Conservation (phyloP, 2,888 invertebrate genomes). For the Poecilobothrus nobilitatus region DNA sequence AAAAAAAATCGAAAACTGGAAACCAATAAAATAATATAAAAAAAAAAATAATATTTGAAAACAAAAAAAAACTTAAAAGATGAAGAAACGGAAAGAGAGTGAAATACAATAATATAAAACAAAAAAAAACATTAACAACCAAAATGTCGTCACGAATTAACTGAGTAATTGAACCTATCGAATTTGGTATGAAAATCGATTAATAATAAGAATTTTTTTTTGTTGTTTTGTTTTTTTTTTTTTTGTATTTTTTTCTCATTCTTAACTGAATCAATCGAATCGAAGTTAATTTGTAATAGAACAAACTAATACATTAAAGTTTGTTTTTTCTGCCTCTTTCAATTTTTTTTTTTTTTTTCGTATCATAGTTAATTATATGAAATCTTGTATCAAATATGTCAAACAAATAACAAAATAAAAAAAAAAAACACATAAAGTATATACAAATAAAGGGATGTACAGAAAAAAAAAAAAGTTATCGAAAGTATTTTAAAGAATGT, state of each 20-base stretch:
- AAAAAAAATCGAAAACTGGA: too few relatives aligned
- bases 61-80: not conserved
- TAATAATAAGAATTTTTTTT: not conserved
- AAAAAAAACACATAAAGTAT: too few relatives aligned
- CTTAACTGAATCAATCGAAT: not conserved
- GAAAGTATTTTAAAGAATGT: not conserved
- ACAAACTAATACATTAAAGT: too few relatives aligned
- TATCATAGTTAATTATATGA: not conserved
- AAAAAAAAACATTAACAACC: too few relatives aligned
- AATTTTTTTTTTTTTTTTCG: too few relatives aligned
- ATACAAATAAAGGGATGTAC: too few relatives aligned
- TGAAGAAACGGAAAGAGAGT: too few relatives aligned
- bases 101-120: too few relatives aligned
- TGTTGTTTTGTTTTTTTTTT: not conserved
- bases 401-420: not conserved
- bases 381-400: not conserved
- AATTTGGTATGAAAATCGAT: not conserved
- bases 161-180: slow-evolving; percentile 2
- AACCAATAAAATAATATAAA: too few relatives aligned
- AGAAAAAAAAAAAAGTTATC: not conserved
- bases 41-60: too few relatives aligned
- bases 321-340: too few relatives aligned
- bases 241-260: not conserved
- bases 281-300: too few relatives aligned
- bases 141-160: slow-evolving; percentile 5